Conservation (phyloP, 2,888 invertebrate species). For the Agonum fuliginosum region DNA sequence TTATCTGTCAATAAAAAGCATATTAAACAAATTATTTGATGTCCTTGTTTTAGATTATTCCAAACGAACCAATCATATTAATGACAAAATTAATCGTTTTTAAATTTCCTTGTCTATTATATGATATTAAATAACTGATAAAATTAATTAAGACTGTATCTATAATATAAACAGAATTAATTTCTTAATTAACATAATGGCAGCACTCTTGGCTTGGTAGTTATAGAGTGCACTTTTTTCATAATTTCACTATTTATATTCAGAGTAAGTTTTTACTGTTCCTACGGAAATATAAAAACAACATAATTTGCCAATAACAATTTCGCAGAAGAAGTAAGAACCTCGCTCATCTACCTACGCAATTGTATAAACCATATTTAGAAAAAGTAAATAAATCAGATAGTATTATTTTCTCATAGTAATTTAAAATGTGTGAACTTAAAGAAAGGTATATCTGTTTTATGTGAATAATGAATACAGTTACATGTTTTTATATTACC, state of each 20-base stretch:
- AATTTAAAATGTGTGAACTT: too few species aligned
- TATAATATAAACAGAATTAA: conserved; percentile 4
- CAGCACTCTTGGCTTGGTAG: too few species aligned
- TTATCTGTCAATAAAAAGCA: not conserved
- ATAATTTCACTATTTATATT: conserved; percentile 21
- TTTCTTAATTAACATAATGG: conserved; percentile 12
- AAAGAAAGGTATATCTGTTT: not conserved
- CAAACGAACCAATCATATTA: not conserved
- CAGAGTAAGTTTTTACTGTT: conserved; percentile 20
- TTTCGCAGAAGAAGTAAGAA: not conserved
- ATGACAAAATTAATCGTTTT: conserved; percentile 19
- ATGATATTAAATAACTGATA: conserved; percentile 3
- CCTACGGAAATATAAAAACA: conserved; percentile 19
- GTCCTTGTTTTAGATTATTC: conserved; percentile 16
- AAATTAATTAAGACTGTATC: conserved; percentile 9
- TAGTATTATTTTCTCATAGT: not conserved
- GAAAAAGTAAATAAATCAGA: not conserved
- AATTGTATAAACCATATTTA: not conserved
- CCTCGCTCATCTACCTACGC: too few species aligned
- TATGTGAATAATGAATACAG: too few species aligned
- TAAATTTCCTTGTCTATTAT: not conserved
- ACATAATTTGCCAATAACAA: conserved; percentile 13
- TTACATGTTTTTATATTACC: too few species aligned
- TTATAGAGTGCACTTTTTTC: not conserved
- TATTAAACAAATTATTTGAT: conserved; percentile 38